A percentile compares a stretch with the other conserved stretches of the same genome.
Evolutionary conservation across 37 sponge, comb jelly and placozoan genomes (phyloP).

Genomic region (Mnemiopsis leidyi): DNA sequence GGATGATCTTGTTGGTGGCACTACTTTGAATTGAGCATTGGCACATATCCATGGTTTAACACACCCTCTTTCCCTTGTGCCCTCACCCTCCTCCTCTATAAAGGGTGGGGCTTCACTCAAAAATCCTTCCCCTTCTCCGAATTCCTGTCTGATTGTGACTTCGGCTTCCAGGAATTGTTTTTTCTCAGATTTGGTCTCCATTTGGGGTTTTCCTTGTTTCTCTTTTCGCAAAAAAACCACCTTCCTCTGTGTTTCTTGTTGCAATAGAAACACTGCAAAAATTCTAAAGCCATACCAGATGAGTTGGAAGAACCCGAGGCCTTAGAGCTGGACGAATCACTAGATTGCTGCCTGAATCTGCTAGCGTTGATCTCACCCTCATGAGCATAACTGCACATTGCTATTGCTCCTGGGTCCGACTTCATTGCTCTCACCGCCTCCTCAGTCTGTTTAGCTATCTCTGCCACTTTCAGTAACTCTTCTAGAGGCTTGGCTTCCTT

Average conservation of each 20-base stretch:
- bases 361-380: too few relatives aligned
- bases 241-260: background rate
- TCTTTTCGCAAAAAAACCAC: background rate
- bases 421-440: background rate
- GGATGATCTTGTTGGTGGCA: background rate
- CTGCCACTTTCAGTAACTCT: conserved; percentile 30
- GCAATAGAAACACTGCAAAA: background rate
- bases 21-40: background rate
- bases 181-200: background rate
- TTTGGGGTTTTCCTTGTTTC: background rate
- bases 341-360: too few relatives aligned
- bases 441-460: background rate
- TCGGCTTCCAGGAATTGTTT: background rate
- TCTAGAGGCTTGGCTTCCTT: conserved; percentile 24
- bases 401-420: background rate
- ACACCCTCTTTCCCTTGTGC: too few relatives aligned
- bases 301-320: too few relatives aligned
- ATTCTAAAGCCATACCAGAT: background rate
- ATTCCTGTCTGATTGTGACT: too few relatives aligned
- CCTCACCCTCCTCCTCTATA: too few relatives aligned
- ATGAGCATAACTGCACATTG: background rate
- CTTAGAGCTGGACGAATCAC: too few relatives aligned
- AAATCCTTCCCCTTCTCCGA: too few relatives aligned
- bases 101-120: too few relatives aligned
- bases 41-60: background rate